phyloP scores from a whole-genome alignment of 37 sponge, comb jelly and placozoan species.

The Hexactinellida sp. region DNA sequence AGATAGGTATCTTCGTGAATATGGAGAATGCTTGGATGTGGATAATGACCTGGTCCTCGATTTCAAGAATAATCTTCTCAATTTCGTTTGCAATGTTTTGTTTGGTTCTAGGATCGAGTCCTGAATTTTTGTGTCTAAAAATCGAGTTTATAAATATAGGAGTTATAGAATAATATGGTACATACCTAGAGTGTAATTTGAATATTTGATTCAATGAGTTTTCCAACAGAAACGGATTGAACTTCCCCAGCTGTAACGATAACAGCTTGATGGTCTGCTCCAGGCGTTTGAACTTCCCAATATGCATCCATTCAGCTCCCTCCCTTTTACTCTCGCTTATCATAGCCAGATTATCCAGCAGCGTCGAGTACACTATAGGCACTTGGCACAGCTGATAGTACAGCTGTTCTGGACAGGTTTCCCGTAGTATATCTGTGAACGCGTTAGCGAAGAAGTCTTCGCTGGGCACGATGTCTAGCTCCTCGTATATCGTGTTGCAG shows the following conservation, averaged over 20 bases:
- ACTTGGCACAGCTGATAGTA: not conserved
- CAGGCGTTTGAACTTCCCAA: not conserved
- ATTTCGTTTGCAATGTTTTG: not conserved
- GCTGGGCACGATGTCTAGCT: not conserved
- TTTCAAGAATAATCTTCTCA: not conserved
- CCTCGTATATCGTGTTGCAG: not conserved
- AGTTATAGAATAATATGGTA: no score
- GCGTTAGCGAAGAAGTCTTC: not conserved
- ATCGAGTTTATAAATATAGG: no score
- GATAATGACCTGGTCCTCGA: not conserved
- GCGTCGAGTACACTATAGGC: not conserved
- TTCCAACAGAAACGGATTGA: not conserved
- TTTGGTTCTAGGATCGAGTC: not conserved
- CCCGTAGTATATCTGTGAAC: not conserved
- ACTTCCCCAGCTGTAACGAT: not conserved
- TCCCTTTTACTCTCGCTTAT: not conserved
- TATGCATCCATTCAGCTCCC: not conserved
- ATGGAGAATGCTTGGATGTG: not conserved
- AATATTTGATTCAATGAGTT: not conserved
- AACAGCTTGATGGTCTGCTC: not conserved
- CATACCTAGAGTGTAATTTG: not conserved
- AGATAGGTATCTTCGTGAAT: not conserved
- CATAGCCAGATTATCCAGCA: not conserved
- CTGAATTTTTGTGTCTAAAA: not conserved
- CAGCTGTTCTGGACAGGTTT: not conserved